A percentile compares a stretch with the other conserved stretches of the same genome.
Conservation (phyloP, 2,797 vertebrate species). For the Hipposideros larvatus region DNA sequence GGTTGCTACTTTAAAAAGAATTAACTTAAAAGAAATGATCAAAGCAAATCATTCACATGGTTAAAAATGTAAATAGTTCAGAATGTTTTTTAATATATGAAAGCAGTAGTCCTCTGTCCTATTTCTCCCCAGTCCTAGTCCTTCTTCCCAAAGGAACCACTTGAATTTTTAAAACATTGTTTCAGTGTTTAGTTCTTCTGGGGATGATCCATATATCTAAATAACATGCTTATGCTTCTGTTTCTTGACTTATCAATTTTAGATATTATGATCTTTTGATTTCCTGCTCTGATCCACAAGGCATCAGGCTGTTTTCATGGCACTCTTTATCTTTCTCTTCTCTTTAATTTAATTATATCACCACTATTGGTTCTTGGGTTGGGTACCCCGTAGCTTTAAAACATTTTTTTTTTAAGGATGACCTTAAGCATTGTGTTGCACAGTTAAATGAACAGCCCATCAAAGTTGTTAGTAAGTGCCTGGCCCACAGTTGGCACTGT, state of each 20-base stretch:
- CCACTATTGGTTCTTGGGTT: not conserved
- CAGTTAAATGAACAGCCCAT: constrained; percentile 40
- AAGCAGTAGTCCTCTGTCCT: not conserved
- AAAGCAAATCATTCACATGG: not conserved
- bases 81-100: not conserved
- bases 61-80: not conserved
- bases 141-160: not conserved
- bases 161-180: not conserved
- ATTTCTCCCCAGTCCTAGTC: not conserved
- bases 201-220: not conserved
- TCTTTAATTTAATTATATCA: constrained; percentile 14
- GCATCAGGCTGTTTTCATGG: not conserved
- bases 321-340: not conserved
- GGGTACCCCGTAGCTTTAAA: constrained; percentile 12
- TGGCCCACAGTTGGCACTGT: not conserved
- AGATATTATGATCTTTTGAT: constrained; percentile 54
- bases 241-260: constrained; percentile 33
- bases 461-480: constrained; percentile 16
- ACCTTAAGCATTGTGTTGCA: not conserved
- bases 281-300: not conserved
- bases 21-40: constrained; percentile 40
- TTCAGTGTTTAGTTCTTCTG: constrained; percentile 62
- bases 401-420: not conserved
- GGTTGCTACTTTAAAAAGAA: not conserved
- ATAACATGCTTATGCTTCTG: constrained; percentile 21